These are phyloP conservation scores for Tupaia chinensis DNA, from an alignment of 2,113 vertebrate genomes.

Conservation along the genomic window DNA sequence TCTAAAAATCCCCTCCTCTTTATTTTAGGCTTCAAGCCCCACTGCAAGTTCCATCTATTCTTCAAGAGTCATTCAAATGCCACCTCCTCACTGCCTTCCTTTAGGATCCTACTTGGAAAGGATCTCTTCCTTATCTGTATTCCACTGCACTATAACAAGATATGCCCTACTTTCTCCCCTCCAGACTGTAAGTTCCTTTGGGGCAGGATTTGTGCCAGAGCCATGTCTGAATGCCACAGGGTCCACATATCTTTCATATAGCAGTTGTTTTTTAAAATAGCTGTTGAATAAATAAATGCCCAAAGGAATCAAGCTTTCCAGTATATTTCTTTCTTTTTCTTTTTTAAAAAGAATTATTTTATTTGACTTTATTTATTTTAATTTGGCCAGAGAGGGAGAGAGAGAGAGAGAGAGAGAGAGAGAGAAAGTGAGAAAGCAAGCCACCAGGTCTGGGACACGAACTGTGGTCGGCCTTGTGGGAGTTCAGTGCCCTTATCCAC, in stretches of 20 bases:
- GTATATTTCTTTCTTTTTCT: slow-evolving; percentile 45
- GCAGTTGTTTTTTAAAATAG: slow-evolving; percentile 44
- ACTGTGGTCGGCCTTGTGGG: no score
- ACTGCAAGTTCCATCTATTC: neutral
- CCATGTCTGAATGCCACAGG: neutral
- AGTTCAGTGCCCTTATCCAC: no score
- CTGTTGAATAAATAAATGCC: neutral
- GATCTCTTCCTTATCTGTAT: neutral
- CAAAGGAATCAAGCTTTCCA: slow-evolving; percentile 23
- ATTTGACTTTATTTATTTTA: no score
- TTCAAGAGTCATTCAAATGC: neutral
- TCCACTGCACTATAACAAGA: neutral
- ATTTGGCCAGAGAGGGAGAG: no score
- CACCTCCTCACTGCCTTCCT: neutral
- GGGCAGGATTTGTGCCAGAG: neutral
- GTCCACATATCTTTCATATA: neutral
- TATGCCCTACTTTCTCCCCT: neutral
- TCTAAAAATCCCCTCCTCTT: neutral
- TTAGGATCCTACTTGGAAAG: neutral
- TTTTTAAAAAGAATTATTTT: neutral
- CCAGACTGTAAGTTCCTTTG: neutral
- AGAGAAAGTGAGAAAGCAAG: no score
- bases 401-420: no score
- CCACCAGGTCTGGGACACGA: no score
- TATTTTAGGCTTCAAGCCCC: neutral